Base-by-base conservation (phyloP, 2,113 vertebrate genomes). In the Callorhinus ursinus region DNA sequence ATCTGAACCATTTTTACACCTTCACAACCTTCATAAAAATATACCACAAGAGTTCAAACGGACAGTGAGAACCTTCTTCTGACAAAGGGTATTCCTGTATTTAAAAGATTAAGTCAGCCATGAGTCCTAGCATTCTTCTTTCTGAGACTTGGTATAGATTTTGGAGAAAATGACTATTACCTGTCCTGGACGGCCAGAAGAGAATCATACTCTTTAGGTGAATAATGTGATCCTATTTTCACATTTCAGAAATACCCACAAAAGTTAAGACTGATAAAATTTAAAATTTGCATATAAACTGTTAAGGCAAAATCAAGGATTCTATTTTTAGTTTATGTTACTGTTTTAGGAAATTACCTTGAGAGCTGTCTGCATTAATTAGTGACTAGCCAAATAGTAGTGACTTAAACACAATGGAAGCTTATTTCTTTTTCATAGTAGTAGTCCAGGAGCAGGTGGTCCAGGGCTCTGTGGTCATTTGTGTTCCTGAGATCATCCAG, bases 1-100 rank as follows among this genome's bases (percentile, higher is more conserved):
- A 31, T 89, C 39, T 82, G 65, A 94, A 88, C 14, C 11, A 59
- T 92, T 95, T 94, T 86, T 85, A 76, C 7, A 86, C 51, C 77
- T 82, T 82, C 28, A 89, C 26, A 91, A n/a, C 19, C 24, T 67
- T 63, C 51, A 67, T 84, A 92, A 93, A 79, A 96, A 63, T 63
- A 71, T 85, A 71, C 7, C 39, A 14, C 13, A 28, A 61, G n/a
- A 74, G 26, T 83, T 63, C 81, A 82, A 89, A 91, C 71, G 42
- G 31, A 53, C 21, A 65, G 7, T 65, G 79, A 90, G 5, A 90
- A 83, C 28, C 74, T 77, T 15, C 18, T 88, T 92, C 36, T 61
- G 69, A 61, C n/a, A 61, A 19, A 88, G 5, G 4, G n/a, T 86
- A 51, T 42, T 69, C 24, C n/a, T 88, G 15, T 83, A 36, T 80